These are phyloP conservation scores for Macrotis lagotis DNA, from an alignment of 2,113 vertebrate species.

Conservation along the genomic window DNA sequence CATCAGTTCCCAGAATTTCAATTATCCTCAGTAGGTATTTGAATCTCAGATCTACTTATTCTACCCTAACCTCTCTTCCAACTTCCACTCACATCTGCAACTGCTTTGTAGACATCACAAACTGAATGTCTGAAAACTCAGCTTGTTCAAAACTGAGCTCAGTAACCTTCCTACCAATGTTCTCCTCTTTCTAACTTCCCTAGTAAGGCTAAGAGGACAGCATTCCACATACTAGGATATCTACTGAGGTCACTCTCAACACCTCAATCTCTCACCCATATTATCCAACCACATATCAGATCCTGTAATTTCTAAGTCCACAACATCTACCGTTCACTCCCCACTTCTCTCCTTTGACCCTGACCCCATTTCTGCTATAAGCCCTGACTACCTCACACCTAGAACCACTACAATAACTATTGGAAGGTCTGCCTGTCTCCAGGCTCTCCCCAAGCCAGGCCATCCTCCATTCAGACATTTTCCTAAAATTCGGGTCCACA, in stretches of 20 bases:
- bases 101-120: not conserved
- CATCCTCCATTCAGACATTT: not conserved
- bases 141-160: slow-evolving; percentile 25
- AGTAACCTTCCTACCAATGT: not conserved
- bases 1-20: too few species aligned
- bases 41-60: too few species aligned
- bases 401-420: too few species aligned
- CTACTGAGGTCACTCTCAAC: not conserved
- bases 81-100: not conserved
- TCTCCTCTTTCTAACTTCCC: not conserved
- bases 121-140: slow-evolving; percentile 8
- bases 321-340: slow-evolving; percentile 5
- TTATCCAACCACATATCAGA: slow-evolving; percentile 21
- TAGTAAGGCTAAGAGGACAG: not conserved
- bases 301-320: not conserved
- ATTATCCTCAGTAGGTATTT: too few species aligned
- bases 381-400: not conserved
- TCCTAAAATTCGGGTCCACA: not conserved
- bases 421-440: too few species aligned
- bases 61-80: not conserved
- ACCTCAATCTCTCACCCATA: not conserved
- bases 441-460: not conserved
- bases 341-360: not conserved
- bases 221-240: too few species aligned
- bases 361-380: too few species aligned